These are phyloP conservation scores for Apamea sordens DNA, from an alignment of 2,888 invertebrate species.

Conservation along the genomic window DNA sequence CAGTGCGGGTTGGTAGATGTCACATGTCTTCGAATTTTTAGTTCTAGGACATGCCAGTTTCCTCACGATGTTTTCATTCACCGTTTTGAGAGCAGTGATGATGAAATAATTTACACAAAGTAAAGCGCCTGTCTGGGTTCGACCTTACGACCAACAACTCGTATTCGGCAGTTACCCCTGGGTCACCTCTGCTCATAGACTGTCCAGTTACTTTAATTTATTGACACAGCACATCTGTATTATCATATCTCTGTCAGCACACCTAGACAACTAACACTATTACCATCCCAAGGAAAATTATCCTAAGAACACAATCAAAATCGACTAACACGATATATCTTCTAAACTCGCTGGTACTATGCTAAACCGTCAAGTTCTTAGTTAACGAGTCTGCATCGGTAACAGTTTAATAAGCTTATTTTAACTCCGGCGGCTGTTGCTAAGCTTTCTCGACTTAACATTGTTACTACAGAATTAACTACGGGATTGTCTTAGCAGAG, in stretches of 20 bases:
- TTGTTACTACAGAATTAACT: slow-evolving; percentile 48
- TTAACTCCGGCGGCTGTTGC: slow-evolving; percentile 47
- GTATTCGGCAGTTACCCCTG: too few species aligned
- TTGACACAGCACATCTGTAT: neutral
- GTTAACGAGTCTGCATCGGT: slow-evolving; percentile 50
- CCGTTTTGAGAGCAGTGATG: too few species aligned
- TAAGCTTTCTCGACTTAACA: slow-evolving; percentile 40
- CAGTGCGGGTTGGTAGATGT: neutral
- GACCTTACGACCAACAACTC: too few species aligned
- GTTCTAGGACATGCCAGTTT: neutral
- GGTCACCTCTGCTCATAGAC: too few species aligned
- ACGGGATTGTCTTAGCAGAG: slow-evolving; percentile 27
- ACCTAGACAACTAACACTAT: neutral
- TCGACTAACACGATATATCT: slow-evolving; percentile 10
- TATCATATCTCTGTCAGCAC: neutral
- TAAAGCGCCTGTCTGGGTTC: too few species aligned
- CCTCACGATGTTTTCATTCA: neutral
- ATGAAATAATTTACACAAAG: too few species aligned
- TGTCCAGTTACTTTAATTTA: neutral
- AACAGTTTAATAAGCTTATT: slow-evolving; percentile 62
- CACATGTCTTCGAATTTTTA: neutral
- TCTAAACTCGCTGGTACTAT: slow-evolving; percentile 29
- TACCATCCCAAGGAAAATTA: neutral
- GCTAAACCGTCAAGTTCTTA: slow-evolving; percentile 45
- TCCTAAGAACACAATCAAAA: slow-evolving; percentile 1